Conservation (phyloP, 2,888 invertebrate genomes). For the Pristionchus maxplancki region DNA sequence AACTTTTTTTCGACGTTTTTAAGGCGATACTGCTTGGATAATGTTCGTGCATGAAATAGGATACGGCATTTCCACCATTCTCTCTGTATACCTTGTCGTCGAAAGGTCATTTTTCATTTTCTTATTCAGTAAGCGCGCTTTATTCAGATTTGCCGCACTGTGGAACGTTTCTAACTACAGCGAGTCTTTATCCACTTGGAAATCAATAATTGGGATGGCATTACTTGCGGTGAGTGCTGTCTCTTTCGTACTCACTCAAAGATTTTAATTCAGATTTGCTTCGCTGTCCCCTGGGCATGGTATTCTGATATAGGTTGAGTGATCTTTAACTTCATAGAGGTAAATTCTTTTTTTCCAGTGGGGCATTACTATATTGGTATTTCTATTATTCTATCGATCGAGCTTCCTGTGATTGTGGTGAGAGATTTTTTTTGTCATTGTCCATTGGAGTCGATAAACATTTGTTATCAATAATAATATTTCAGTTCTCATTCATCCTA, state of each 20-base stretch:
- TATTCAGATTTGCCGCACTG: not conserved
- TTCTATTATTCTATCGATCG: not conserved
- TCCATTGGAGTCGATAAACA: no score
- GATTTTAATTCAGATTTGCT: not conserved
- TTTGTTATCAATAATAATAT: no score
- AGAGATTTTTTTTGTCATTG: no score
- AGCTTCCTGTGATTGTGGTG: not conserved
- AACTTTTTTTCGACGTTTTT: not conserved
- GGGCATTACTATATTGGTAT: not conserved
- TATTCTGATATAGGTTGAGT: not conserved
- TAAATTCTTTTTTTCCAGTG: not conserved
- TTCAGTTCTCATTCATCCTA: not conserved
- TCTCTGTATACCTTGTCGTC: not conserved
- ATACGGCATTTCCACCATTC: not conserved
- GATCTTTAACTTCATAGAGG: no score
- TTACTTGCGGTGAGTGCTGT: not conserved
- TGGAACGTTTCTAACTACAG: not conserved
- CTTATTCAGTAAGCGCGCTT: not conserved
- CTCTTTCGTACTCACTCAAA: no score
- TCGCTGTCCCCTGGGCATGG: not conserved
- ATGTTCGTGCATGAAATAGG: conserved; percentile 12
- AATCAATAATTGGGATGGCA: not conserved
- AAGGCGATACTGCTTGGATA: not conserved
- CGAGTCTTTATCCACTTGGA: not conserved
- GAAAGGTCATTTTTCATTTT: not conserved